A percentile compares a stretch with the other conserved stretches of the same genome.
Evolutionary conservation across 2,888 invertebrate species (phyloP).

Genomic region (Drosophila rellima): DNA sequence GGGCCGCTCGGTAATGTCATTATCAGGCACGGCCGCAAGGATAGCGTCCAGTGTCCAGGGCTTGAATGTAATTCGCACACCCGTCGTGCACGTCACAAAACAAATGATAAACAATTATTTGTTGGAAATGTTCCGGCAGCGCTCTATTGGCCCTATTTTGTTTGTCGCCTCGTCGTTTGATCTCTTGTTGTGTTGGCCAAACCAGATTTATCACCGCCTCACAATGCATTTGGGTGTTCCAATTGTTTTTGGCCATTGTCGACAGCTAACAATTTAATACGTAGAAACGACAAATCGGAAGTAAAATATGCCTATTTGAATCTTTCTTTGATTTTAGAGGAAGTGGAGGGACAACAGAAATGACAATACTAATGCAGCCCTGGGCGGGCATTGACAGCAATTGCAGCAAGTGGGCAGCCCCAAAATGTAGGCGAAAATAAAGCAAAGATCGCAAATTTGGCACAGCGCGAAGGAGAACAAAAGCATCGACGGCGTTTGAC

Average conservation of each 20-base stretch:
- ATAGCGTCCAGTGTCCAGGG: constrained; percentile 17
- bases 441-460: constrained; percentile 39
- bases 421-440: constrained; percentile 20
- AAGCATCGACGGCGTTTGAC: background rate
- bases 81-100: constrained; percentile 77
- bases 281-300: constrained; percentile 72
- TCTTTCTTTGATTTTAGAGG: constrained; percentile 19
- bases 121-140: constrained; percentile 52
- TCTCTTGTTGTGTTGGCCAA: constrained; percentile 66
- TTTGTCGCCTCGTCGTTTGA: constrained; percentile 60
- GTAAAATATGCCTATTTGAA: constrained; percentile 60
- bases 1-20: constrained; percentile 72
- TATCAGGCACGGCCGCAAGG: constrained; percentile 73
- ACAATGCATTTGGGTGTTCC: constrained; percentile 75
- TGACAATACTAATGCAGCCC: constrained; percentile 34
- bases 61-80: constrained; percentile 56
- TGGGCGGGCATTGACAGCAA: constrained; percentile 11
- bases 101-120: constrained; percentile 82
- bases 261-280: constrained; percentile 78
- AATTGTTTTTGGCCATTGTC: constrained; percentile 64
- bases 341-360: constrained; percentile 17
- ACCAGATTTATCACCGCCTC: constrained; percentile 65
- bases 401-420: constrained; percentile 40
- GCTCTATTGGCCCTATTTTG: constrained; percentile 43
- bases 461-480: constrained; percentile 10